Percentiles rank a stretch among this genome's conserved stretches.
Conservation (phyloP, 2,797 vertebrate species). For the Lithobates pipiens region DNA sequence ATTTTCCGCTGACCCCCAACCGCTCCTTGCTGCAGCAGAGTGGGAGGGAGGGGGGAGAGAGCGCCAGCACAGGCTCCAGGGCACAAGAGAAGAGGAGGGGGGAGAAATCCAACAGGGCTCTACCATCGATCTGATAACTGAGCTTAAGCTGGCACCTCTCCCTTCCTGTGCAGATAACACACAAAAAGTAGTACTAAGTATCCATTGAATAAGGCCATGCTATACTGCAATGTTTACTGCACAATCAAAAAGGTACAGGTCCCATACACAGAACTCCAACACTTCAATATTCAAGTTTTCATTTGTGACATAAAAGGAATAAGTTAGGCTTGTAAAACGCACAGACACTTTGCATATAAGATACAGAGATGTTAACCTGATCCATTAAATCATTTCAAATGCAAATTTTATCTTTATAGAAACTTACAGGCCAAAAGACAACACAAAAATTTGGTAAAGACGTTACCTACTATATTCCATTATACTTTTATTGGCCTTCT, state of each 20-base stretch:
- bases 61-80: slow-evolving; percentile 58
- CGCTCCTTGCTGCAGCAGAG: slow-evolving; percentile 57
- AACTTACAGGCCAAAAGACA: too few species aligned
- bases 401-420: too few species aligned
- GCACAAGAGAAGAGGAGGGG: slow-evolving; percentile 35
- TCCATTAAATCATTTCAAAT: too few species aligned
- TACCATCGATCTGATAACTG: slow-evolving; percentile 58
- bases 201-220: slow-evolving; percentile 23
- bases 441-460: too few species aligned
- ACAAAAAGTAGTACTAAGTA: slow-evolving; percentile 45
- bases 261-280: neutral
- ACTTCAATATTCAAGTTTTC: neutral
- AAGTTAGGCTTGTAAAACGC: too few species aligned
- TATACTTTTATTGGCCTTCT: too few species aligned
- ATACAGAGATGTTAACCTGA: too few species aligned
- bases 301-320: neutral
- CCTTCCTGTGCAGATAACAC: slow-evolving; percentile 54
- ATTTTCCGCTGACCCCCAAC: slow-evolving; percentile 62
- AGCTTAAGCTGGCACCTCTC: slow-evolving; percentile 60
- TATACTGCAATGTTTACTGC: slow-evolving; percentile 7
- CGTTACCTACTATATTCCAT: too few species aligned
- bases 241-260: neutral
- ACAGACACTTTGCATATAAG: too few species aligned
- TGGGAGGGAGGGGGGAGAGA: slow-evolving; percentile 39
- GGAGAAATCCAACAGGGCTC: slow-evolving; percentile 59